Conservation (phyloP, 1,140 invertebrate genomes). For the Tetranychus urticae region DNA sequence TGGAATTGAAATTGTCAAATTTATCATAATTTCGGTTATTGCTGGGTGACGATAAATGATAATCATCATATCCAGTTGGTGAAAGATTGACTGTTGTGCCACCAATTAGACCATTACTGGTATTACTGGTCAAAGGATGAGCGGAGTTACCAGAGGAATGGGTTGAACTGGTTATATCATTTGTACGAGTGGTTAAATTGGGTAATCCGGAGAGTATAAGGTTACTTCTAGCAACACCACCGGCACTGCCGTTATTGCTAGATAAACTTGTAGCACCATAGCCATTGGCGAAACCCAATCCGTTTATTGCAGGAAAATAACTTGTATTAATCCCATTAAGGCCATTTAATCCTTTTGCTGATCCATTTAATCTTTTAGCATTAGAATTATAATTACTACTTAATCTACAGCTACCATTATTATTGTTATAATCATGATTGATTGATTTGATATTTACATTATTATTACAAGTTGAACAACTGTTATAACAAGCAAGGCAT, state of each 20-base stretch:
- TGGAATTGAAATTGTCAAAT: background rate
- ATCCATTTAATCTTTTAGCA: too few relatives aligned
- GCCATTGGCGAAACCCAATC: background rate
- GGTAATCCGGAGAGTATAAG: background rate
- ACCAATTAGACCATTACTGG: background rate
- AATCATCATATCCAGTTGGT: background rate
- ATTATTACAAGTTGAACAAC: too few relatives aligned
- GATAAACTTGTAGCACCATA: too few relatives aligned
- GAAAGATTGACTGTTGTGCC: background rate
- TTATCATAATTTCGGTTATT: background rate
- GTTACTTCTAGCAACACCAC: background rate
- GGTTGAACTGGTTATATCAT: background rate
- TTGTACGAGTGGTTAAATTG: background rate
- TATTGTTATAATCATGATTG: too few relatives aligned
- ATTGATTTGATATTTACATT: too few relatives aligned
- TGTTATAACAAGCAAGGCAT: too few relatives aligned
- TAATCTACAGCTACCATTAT: too few relatives aligned
- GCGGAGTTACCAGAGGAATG: constrained; percentile 35
- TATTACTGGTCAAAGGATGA: background rate
- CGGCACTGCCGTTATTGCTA: background rate
- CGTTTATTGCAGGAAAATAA: background rate
- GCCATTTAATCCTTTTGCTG: too few relatives aligned
- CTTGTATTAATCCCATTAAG: background rate
- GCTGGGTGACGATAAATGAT: background rate
- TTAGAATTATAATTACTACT: too few relatives aligned